Conservation (phyloP, 2,888 invertebrate genomes). For the Metacarcinus magister region DNA sequence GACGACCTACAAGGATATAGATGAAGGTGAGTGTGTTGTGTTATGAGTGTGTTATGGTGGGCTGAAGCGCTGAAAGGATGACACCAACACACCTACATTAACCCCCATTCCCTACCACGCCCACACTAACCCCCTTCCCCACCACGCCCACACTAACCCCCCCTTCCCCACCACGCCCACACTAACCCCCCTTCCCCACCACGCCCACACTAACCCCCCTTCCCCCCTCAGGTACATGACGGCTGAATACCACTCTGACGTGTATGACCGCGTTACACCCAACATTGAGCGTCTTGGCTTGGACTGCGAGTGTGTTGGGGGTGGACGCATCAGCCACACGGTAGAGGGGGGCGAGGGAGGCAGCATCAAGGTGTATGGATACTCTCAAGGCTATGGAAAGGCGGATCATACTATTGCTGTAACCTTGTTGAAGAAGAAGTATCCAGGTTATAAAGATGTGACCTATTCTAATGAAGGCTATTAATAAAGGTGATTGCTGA, state of each 20-base stretch:
- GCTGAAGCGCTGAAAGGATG: too few relatives aligned
- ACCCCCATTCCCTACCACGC: background rate
- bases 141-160: too few relatives aligned
- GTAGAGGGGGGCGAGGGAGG: slow-evolving; percentile 87
- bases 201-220: background rate
- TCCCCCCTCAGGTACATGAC: slow-evolving; percentile 74
- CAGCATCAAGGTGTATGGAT: slow-evolving; percentile 94
- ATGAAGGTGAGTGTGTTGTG: too few relatives aligned
- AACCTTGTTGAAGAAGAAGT: slow-evolving; percentile 90
- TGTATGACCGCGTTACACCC: slow-evolving; percentile 88
- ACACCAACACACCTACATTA: background rate
- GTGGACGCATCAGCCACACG: slow-evolving; percentile 95
- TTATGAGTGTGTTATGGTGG: too few relatives aligned
- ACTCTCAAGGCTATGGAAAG: slow-evolving; percentile 95
- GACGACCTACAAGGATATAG: too few relatives aligned
- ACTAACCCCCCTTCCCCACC: background rate
- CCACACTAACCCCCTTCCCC: too few relatives aligned
- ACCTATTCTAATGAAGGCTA: slow-evolving; percentile 94
- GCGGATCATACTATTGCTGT: slow-evolving; percentile 94
- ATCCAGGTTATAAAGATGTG: slow-evolving; percentile 89
- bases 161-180: background rate
- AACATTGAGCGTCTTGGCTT: slow-evolving; percentile 86
- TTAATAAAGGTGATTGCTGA: slow-evolving; percentile 84
- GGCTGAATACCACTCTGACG: slow-evolving; percentile 88
- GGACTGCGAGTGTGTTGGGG: slow-evolving; percentile 94